Evolutionary conservation across 2,888 invertebrate species (phyloP).

Genomic region (Synanthedon myopaeformis): DNA sequence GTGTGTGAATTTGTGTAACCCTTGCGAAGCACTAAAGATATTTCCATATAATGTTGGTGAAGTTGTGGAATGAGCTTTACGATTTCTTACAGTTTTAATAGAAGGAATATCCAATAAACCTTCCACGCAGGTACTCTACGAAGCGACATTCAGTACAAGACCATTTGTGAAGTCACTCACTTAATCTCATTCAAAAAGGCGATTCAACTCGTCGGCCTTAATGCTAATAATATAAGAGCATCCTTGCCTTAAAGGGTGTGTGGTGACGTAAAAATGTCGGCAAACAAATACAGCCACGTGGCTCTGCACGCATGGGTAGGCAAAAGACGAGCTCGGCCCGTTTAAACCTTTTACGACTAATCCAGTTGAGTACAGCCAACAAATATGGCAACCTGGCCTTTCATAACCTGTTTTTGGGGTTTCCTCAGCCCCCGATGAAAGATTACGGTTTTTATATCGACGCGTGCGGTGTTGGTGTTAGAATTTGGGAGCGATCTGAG

Average conservation of each 20-base stretch:
- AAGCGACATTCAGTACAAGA: neutral
- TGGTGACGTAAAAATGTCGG: slow-evolving; percentile 42
- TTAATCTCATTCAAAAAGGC: slow-evolving; percentile 17
- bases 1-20: slow-evolving; percentile 19
- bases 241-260: slow-evolving; percentile 49
- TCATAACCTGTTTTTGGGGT: slow-evolving; percentile 69
- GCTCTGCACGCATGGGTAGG: slow-evolving; percentile 39
- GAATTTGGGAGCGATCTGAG: neutral
- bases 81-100: neutral
- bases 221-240: slow-evolving; percentile 32
- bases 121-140: neutral
- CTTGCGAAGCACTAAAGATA: neutral
- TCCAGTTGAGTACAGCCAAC: slow-evolving; percentile 57
- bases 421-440: slow-evolving; percentile 54
- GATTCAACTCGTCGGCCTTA: slow-evolving; percentile 44
- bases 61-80: too few relatives aligned
- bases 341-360: slow-evolving; percentile 69
- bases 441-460: slow-evolving; percentile 30
- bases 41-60: too few relatives aligned
- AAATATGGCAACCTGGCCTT: slow-evolving; percentile 65
- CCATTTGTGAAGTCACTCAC: neutral
- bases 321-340: slow-evolving; percentile 53
- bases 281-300: slow-evolving; percentile 46
- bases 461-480: slow-evolving; percentile 2
- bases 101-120: neutral